Evolutionary conservation across 2,797 vertebrate genomes (phyloP), one percentile per base, ranked within the genome.

Genomic region (Liparis tanakae): DNA sequence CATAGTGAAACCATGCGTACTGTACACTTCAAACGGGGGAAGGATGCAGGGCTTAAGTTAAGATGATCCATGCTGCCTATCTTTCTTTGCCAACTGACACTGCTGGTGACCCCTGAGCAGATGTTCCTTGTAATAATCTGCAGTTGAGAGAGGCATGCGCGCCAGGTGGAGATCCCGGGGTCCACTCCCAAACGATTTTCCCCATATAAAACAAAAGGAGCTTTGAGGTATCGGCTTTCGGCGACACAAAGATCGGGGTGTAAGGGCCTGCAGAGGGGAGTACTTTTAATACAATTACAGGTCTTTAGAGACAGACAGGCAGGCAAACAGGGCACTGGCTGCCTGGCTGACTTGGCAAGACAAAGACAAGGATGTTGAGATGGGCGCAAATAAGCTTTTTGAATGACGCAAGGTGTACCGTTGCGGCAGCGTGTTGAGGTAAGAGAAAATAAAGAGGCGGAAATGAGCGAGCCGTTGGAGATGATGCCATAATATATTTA

Each of bases 101-200:
- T 87, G 88, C 91, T 79, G 82, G 78, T 92, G 91, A 94, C 94
- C 93, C 90, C 88, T 25, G 84, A 94, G 93, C 94, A 95, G 94
- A 95, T 95, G 94, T 95, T 94, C 87, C 90, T 91, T 93, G 93
- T 94, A 94, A 93, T 94, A 94, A 94, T 94, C 92, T 93, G 91
- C 84, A 92, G 91, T 92, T 93, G 93, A 95, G 93, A 94, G 92
- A 94, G 92, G 92, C 91, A 91, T 93, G 92, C 89, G 61, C 85
- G 85, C 91, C 94, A 95, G 94, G 94, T 94, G 94, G 93, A 92
- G 90, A 93, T 92, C 88, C 91, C 77, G 67, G 87, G 88, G 89
- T 92, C 90, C 86, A 74, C 92, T 93, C 92, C 89, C 89, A 89
- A 93, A 92, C 85, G 78, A 91, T 88, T 89, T 87, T 79, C 81